These are phyloP conservation scores for Ctenopoma multispine DNA, from an alignment of 2,797 vertebrate genomes.

Conservation along the genomic window DNA sequence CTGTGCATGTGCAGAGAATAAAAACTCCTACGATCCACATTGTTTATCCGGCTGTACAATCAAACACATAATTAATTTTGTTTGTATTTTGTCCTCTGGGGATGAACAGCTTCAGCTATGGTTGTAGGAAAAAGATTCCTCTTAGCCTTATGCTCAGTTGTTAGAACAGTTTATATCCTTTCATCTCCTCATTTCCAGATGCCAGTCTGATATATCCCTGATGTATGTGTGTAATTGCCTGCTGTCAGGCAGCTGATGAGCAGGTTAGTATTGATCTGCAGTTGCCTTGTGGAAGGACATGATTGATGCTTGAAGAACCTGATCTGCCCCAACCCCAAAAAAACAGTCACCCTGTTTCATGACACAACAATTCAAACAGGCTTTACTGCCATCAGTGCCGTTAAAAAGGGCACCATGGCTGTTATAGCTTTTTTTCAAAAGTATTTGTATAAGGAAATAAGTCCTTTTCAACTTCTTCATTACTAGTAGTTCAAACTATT, in stretches of 20 bases:
- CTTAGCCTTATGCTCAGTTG: neutral
- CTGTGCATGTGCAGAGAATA: neutral
- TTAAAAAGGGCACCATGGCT: neutral
- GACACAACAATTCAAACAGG: neutral
- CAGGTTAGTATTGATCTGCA: conserved; percentile 61
- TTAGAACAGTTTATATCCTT: conserved; percentile 1
- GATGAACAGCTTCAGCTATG: conserved; percentile 8
- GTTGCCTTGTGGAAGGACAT: conserved; percentile 28
- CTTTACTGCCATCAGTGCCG: neutral
- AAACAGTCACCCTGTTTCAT: neutral
- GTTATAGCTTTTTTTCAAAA: no score
- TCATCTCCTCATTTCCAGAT: conserved; percentile 31
- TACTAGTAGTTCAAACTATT: no score
- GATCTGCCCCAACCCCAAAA: conserved; percentile 2
- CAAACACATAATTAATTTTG: conserved; percentile 22
- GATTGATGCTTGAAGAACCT: conserved; percentile 13
- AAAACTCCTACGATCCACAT: neutral
- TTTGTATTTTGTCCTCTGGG: neutral
- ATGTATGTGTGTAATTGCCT: conserved; percentile 49
- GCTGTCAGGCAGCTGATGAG: conserved; percentile 50
- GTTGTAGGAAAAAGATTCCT: conserved; percentile 15
- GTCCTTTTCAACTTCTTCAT: no score
- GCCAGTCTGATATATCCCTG: conserved; percentile 20
- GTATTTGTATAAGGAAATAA: no score
- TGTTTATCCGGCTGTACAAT: conserved; percentile 2